These are phyloP conservation scores for Temnopleurus reevesii DNA, from an alignment of 53 echinoderm and acorn worm genomes.

Conservation along the genomic window DNA sequence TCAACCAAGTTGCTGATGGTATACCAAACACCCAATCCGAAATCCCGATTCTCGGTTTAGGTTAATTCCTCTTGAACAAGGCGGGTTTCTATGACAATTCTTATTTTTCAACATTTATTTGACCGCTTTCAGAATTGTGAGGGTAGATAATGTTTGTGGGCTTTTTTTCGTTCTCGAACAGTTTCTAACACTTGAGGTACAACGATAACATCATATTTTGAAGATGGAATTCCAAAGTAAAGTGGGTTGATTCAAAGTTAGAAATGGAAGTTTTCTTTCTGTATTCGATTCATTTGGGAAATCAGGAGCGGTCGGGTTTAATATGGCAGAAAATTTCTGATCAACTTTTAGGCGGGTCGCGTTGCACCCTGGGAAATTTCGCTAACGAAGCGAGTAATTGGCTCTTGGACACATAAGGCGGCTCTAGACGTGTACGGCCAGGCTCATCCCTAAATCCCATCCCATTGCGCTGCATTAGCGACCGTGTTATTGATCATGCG, in stretches of 20 bases:
- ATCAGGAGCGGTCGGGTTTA: constrained; percentile 48
- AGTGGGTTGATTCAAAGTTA: not conserved
- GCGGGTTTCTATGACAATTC: not conserved
- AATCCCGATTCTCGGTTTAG: too few species aligned
- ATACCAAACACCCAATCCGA: too few species aligned
- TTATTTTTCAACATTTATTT: too few species aligned
- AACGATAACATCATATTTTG: not conserved
- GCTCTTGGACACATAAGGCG: constrained; percentile 57
- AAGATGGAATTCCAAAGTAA: not conserved
- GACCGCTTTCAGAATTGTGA: too few species aligned
- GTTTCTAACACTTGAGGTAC: not conserved
- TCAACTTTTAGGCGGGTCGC: constrained; percentile 57
- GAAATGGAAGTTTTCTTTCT: constrained; percentile 53
- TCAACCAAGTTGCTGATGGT: too few species aligned
- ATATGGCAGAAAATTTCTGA: constrained; percentile 60
- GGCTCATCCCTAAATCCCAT: constrained; percentile 43
- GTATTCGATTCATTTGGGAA: constrained; percentile 9
- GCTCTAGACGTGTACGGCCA: constrained; percentile 34
- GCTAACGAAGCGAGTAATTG: constrained; percentile 61
- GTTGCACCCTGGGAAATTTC: constrained; percentile 60
- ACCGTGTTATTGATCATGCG: constrained; percentile 25
- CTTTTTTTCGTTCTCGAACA: not conserved
- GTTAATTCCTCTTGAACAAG: too few species aligned
- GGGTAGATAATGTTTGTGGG: too few species aligned
- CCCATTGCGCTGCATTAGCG: constrained; percentile 31